These are phyloP conservation scores for Hephaestus fuliginosus DNA, from an alignment of 2,797 vertebrate species.

Conservation along the genomic window DNA sequence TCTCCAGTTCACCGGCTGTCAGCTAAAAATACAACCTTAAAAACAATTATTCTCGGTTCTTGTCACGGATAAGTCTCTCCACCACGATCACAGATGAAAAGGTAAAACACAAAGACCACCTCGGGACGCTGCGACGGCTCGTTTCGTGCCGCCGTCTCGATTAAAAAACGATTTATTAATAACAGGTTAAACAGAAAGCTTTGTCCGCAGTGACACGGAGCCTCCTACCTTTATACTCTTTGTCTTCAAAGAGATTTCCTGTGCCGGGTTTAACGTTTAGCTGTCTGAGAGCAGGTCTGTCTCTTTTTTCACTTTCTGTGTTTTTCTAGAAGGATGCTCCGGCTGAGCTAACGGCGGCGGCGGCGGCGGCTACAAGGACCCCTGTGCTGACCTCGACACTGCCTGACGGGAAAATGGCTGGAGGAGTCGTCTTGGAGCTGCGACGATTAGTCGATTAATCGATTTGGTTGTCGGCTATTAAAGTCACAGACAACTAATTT, in stretches of 20 bases:
- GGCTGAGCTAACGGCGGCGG: conserved; percentile 61
- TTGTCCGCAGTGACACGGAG: neutral
- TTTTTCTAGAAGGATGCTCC: conserved; percentile 79
- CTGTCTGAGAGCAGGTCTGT: conserved; percentile 44
- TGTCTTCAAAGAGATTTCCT: conserved; percentile 81
- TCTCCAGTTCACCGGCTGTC: conserved; percentile 19
- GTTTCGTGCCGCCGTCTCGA: conserved; percentile 46
- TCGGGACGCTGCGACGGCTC: conserved; percentile 48
- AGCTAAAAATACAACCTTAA: neutral
- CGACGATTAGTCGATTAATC: too few species aligned
- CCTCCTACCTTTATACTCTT: conserved; percentile 84
- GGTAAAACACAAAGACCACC: conserved; percentile 32
- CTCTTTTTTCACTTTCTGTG: conserved; percentile 54
- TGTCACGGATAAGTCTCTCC: neutral
- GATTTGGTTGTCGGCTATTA: too few species aligned
- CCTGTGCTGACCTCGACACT: conserved; percentile 21
- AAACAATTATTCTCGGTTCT: neutral
- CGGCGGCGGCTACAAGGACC: conserved; percentile 74
- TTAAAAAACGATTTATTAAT: conserved; percentile 47
- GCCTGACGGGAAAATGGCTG: conserved; percentile 57
- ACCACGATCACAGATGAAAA: conserved; percentile 26
- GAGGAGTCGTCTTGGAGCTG: neutral
- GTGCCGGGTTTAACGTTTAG: conserved; percentile 39
- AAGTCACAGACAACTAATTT: too few species aligned
- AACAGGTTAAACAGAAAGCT: conserved; percentile 4